Evolutionary conservation across 2,797 vertebrate genomes (phyloP), one percentile per base, ranked within the genome.

Genomic region (Gymnothorax reevesii): DNA sequence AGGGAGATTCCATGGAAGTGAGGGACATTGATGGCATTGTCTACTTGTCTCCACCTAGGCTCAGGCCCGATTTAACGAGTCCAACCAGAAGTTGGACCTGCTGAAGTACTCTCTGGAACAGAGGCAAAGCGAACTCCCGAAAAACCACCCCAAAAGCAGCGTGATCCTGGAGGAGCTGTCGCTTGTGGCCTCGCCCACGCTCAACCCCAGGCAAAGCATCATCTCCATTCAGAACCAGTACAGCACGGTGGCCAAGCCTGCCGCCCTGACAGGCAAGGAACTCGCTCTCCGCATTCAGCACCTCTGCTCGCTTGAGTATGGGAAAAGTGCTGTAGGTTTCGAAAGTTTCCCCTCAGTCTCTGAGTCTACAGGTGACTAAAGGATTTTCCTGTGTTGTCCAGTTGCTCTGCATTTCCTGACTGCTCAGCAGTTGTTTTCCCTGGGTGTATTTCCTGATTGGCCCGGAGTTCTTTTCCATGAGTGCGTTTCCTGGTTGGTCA

Each of bases 71-170:
- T 97, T 97, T 92, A 97, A 97, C 92, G 97, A 97, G 89, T 97
- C 97, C 87, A 97, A 96, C 92, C 97, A 97, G 94, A 97, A 97
- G 93, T 86, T 97, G 92, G 97, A 97, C 88, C 96, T 97, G 86
- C 94, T 97, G 91, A 97, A 96, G 86, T 97, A 96, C 92, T 97
- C 97, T 77, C 93, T 97, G 94, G 97, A 97, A 90, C 96, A 97
- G 90, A 96, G 97, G 93, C 91, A 97, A 89, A 97, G 92, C 69
- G 97, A 97, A 93, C 96, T 97, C 90, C 96, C 97, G 25, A 96
- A 95, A 92, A 97, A 97, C 91, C 96, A 97, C 89, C 96, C 96
- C 83, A 97, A 97, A 93, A 97, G 96, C 93, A 95, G 94, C 94
- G 90, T 97, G 93, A 97, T 97, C 90, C 96, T 96, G 92, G 97